A percentile compares a stretch with the other conserved stretches of the same genome.
phyloP scores from a whole-genome alignment of 2,888 invertebrate species.

The Chrysopilus asiliformis region DNA sequence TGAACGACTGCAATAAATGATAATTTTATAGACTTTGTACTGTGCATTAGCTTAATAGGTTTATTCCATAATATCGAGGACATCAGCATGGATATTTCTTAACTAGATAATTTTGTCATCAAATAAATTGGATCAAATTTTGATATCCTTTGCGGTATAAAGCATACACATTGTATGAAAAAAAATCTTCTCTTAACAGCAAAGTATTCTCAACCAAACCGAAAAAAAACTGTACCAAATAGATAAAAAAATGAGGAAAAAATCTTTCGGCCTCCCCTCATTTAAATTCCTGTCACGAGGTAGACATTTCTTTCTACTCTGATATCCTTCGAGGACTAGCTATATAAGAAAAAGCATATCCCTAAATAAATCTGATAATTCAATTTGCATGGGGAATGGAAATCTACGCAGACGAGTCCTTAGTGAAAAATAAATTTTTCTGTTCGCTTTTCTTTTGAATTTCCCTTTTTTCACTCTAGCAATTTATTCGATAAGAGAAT shows the following conservation, averaged over 20 bases:
- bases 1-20: too few species aligned
- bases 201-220: too few species aligned
- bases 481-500: too few species aligned
- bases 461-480: too few species aligned
- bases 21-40: conserved; percentile 10
- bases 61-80: conserved; percentile 9
- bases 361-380: conserved; percentile 14
- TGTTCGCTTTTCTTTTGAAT: too few species aligned
- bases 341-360: too few species aligned
- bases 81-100: conserved; percentile 4
- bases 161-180: too few species aligned
- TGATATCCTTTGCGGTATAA: conserved; percentile 10
- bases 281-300: conserved; percentile 14
- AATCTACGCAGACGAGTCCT: conserved; percentile 10
- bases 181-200: too few species aligned
- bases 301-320: conserved; percentile 11
- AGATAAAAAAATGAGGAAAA: too few species aligned
- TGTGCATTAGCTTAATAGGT: conserved; percentile 13
- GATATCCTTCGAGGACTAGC: conserved; percentile 1
- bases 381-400: conserved; percentile 13
- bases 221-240: too few species aligned
- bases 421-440: conserved; percentile 13
- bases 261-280: conserved; percentile 10
- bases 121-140: conserved; percentile 15
- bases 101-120: conserved; percentile 13